Base-by-base conservation (phyloP, 2,888 invertebrate species). In the Erpobdella octoculata region DNA sequence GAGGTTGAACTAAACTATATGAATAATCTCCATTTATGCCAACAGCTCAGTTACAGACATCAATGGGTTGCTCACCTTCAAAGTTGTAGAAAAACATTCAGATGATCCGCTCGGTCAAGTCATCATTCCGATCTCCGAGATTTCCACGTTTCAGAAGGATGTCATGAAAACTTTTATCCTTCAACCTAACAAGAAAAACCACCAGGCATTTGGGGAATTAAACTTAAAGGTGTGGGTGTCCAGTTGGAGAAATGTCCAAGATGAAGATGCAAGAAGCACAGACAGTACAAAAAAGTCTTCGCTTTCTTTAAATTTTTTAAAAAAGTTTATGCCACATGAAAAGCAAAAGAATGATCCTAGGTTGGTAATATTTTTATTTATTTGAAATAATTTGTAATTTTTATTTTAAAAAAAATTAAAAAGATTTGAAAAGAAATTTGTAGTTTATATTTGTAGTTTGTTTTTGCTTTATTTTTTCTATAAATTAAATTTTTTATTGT, bases 111-210 rank as follows among this genome's bases (percentile, higher is more conserved):
- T 37, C 15, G 37, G 66, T 8, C 36, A 37, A 9, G 38, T 36
- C 2, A 35, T 37, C n/a, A 25, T 38, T 9, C 36, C 66, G 5
- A 37, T 65, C 37, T 5, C 25, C 21, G 38, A 65, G 37, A 21
- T 65, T 38, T 12, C n/a, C 4, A 36, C 5, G 37, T 15, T 31
- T 5, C 37, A n/a, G 5, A 25, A 36, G 38, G 37, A 65, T 9
- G 18, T 15, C 66, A 37, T 65, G 37, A 37, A 79, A 9, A 78
- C 38, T 25, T 37, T 25, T 4, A 73, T 78, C 0, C 77, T 81
- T 25, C 79, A 79, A 71, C 78, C 80, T 5, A 80, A 81, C 73
- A 81, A 80, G 73, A 81, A 81, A 71, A 79, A 79, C 72, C 75
- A 78, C 8, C 75, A 77, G 46, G 81, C 81, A 4, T 76, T 78